Evolutionary conservation across 1,140 invertebrate species (phyloP).

Genomic region (Megalopta genalis): DNA sequence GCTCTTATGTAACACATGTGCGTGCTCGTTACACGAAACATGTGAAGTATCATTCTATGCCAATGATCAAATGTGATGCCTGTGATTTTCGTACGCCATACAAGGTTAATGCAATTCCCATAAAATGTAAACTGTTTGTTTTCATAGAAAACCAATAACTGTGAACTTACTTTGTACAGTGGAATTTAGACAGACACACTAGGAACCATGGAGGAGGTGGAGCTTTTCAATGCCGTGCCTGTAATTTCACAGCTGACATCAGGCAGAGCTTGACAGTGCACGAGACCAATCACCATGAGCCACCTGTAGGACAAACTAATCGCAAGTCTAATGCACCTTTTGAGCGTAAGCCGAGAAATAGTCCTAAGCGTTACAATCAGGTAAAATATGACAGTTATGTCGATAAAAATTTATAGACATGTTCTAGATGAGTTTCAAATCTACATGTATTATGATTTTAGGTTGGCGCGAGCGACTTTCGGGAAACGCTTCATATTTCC

Average conservation of each 20-base stretch:
- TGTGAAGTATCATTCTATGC: slow-evolving; percentile 96
- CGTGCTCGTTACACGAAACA: slow-evolving; percentile 94
- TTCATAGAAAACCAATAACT: neutral
- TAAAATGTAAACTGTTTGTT: neutral
- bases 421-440: neutral
- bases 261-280: slow-evolving; percentile 96
- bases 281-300: slow-evolving; percentile 93
- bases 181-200: slow-evolving; percentile 95
- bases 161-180: slow-evolving; percentile 73
- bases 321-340: slow-evolving; percentile 76
- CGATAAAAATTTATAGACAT: neutral
- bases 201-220: slow-evolving; percentile 93
- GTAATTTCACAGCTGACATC: slow-evolving; percentile 95
- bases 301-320: slow-evolving; percentile 84
- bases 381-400: slow-evolving; percentile 47
- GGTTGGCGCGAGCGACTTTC: slow-evolving; percentile 76
- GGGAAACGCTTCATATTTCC: slow-evolving; percentile 55
- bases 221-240: slow-evolving; percentile 90
- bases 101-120: slow-evolving; percentile 79
- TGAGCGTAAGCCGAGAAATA: slow-evolving; percentile 78
- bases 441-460: slow-evolving; percentile 37
- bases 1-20: slow-evolving; percentile 94
- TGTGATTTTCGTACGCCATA: slow-evolving; percentile 96
- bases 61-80: slow-evolving; percentile 94
- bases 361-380: slow-evolving; percentile 78